These are phyloP conservation scores for Daktulosphaira vitifoliae DNA, from an alignment of 1,140 invertebrate species.

Conservation along the genomic window DNA sequence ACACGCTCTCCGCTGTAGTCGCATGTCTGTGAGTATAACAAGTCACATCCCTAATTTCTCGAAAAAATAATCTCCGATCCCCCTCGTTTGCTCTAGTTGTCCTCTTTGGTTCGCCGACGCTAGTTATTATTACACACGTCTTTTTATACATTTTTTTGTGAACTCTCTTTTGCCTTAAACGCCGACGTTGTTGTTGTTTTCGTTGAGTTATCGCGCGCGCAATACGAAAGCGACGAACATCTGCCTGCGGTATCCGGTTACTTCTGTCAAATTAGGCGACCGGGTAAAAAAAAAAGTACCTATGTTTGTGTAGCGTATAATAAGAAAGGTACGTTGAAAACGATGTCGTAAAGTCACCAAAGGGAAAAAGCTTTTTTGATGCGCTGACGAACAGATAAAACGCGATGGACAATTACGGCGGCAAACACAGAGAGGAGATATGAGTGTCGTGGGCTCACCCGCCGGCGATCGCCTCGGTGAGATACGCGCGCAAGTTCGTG, in stretches of 20 bases:
- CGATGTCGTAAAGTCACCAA: not conserved
- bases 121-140: not conserved
- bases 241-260: slow-evolving; percentile 23
- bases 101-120: no score
- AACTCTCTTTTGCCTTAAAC: slow-evolving; percentile 6
- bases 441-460: not conserved
- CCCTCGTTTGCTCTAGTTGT: no score
- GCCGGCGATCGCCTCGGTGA: not conserved
- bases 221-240: not conserved
- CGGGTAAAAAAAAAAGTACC: not conserved
- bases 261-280: slow-evolving; percentile 17
- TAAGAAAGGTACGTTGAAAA: no score
- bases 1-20: no score
- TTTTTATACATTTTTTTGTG: not conserved
- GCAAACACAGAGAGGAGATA: not conserved
- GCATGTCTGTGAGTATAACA: no score
- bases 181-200: not conserved
- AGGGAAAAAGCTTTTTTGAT: not conserved
- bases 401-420: no score
- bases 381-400: no score
- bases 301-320: no score
- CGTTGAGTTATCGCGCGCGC: not conserved
- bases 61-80: no score
- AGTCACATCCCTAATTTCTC: no score
- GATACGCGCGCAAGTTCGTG: not conserved